Evolutionary conservation across 2,888 invertebrate species (phyloP), one percentile per base, ranked within the genome.

Genomic region (Plusia festucae): DNA sequence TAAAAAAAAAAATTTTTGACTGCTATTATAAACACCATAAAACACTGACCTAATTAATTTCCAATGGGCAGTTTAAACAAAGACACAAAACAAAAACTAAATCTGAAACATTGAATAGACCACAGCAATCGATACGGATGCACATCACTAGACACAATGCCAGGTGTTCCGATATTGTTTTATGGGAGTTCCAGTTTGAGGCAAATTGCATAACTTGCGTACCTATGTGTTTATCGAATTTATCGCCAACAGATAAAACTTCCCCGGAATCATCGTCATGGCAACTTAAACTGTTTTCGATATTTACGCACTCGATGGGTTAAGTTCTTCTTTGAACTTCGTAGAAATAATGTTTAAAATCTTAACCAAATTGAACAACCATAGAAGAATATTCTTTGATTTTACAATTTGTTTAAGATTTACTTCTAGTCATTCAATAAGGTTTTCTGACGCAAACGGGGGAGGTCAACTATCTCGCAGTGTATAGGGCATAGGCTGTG

Each of bases 131-230:
- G 54, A 60, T 57, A 63, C 67, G 44, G 32, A 59, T 53, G 56
- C 51, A 34, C 80, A 68, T 64, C 82, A 65, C 82, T 77, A 71
- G 20, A 54, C 40, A 56, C 46, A 65, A 60, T 52, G 66, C 70
- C 84, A 87, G 86, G 84, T 87, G 86, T 65, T 67, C 75, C 76
- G 75, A 85, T 83, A 82, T 82, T 81, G 81, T 82, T 87, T 85
- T 86, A 87, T 81, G 74, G 73, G 65, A 79, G 77, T 84, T 70
- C 75, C 65, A 76, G 71, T 80, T 77, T 75, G 68, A 78, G 77
- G 66, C 49, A 65, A 75, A 83, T 76, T 77, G 73, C 68, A 69
- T 60, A 78, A 82, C 73, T 83, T 82, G 58, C 69, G 65, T 61
- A 62, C 61, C 68, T 63, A 69, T 65, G 70, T 72, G 76, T 76